These are phyloP conservation scores for Phylloscopus collybita DNA, from an alignment of 2,797 vertebrate species.

Conservation along the genomic window DNA sequence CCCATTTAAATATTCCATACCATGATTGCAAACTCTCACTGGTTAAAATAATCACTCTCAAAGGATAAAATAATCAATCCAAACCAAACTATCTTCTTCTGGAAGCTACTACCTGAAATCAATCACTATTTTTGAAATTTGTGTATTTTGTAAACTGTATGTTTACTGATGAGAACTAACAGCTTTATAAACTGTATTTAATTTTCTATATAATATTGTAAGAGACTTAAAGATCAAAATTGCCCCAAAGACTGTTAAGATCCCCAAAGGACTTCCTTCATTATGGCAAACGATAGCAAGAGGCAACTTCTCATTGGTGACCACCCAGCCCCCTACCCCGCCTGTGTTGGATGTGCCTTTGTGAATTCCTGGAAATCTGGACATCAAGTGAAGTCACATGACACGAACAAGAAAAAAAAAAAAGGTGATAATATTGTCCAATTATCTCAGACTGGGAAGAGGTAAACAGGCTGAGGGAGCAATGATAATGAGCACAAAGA, in stretches of 20 bases:
- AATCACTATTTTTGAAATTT: background rate
- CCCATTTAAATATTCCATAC: background rate
- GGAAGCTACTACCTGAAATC: background rate
- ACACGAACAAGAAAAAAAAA: background rate
- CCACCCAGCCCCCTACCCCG: too few species aligned
- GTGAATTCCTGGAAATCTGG: background rate
- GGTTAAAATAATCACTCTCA: background rate
- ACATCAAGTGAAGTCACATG: background rate
- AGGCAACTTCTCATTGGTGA: background rate
- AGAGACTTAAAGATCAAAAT: background rate
- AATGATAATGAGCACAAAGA: background rate
- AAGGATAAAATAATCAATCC: background rate
- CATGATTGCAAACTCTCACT: background rate
- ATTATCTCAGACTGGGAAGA: background rate
- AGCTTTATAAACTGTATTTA: background rate
- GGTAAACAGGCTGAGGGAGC: background rate
- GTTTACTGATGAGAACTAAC: background rate
- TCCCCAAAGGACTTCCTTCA: background rate
- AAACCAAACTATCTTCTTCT: background rate
- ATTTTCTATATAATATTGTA: background rate
- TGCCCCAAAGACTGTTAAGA: fast-evolving
- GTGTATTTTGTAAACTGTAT: background rate
- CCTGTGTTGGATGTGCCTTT: background rate
- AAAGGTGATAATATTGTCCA: background rate
- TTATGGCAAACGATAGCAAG: background rate